Evolutionary conservation across 2,888 invertebrate genomes (phyloP), one percentile per base, ranked within the genome.

Genomic region (Diadromus collaris): DNA sequence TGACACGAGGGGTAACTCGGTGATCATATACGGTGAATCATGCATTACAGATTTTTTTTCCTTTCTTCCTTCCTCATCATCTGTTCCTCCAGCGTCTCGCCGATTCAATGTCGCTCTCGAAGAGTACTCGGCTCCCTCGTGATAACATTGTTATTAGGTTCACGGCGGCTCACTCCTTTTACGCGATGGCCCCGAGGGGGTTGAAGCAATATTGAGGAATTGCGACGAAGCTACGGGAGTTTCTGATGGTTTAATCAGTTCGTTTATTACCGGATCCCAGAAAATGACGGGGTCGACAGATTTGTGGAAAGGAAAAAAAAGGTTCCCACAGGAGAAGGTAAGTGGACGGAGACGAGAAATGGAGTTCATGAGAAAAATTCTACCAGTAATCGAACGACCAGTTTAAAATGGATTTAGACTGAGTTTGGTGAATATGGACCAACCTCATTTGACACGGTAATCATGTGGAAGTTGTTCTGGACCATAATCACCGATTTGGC

Each of bases 21-120:
- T 60, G 64, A 79, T 79, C 72, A 29, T 69, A 68, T 44, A 64
- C 71, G 34, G 44, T 46, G 56, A 75, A 75, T 72, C 79, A 69
- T 76, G 72, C 72, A 65, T 76, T 65, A 41, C 76, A 67, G 60
- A 73, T 69, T 69, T 69, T 64, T 65, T 68, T 41, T 34, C 60
- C 29, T 21, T 38, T 29, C 51, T 44, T 32, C 38, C 48, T 34
- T 13, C 58, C 61, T 4, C 41, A 32, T 29, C 19, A 51, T 54
- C 56, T 21, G 29, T 46, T 65, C 24, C 64, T 68, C 44, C 56
- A 19, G 9, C n/a, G 16, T 48, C 24, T 32, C 24, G 32, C 13
- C 79, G 48, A 67, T 60, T 48, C 51, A 63, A 72, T 68, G 64
- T 60, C 73, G 54, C 73, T 64, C 48, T 51, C 34, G 29, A 54